Evolutionary conservation across 2,113 vertebrate genomes (phyloP).

Genomic region (Regulus satrapa): DNA sequence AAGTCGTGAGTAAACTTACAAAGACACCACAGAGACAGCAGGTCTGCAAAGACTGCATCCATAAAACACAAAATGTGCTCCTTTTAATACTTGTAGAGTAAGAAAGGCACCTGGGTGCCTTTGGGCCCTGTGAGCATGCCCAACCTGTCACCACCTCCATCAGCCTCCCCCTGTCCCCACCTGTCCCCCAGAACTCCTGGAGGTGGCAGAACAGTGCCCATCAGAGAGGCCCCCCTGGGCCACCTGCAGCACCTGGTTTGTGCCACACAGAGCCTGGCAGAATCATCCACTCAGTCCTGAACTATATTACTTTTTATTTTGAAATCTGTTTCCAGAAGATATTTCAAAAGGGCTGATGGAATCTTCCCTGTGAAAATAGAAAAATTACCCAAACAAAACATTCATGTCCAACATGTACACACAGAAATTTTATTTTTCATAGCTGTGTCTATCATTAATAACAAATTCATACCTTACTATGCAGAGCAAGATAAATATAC

Average conservation of each 20-base stretch:
- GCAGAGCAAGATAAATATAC: not conserved
- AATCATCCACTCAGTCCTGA: not conserved
- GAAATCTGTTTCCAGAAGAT: not conserved
- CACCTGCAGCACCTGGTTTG: fast-evolving
- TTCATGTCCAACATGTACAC: not conserved
- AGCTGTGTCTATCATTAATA: not conserved
- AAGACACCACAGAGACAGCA: not conserved
- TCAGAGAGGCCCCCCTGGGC: not conserved
- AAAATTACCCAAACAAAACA: not conserved
- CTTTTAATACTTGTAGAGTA: not conserved
- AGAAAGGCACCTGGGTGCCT: not conserved
- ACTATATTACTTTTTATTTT: not conserved
- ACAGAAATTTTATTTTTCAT: not conserved
- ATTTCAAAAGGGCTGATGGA: not conserved
- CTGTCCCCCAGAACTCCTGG: not conserved
- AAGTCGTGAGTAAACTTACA: not conserved
- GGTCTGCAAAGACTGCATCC: not conserved
- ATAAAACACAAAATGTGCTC: not conserved
- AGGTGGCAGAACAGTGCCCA: fast-evolving
- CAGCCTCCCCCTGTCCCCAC: not conserved
- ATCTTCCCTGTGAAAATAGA: not conserved
- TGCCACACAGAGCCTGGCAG: not conserved
- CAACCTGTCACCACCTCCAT: not conserved
- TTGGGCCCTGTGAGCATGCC: not conserved
- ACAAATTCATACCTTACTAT: not conserved